phyloP scores from a whole-genome alignment of 2,888 invertebrate species.

The Plemyria rubiginata region DNA sequence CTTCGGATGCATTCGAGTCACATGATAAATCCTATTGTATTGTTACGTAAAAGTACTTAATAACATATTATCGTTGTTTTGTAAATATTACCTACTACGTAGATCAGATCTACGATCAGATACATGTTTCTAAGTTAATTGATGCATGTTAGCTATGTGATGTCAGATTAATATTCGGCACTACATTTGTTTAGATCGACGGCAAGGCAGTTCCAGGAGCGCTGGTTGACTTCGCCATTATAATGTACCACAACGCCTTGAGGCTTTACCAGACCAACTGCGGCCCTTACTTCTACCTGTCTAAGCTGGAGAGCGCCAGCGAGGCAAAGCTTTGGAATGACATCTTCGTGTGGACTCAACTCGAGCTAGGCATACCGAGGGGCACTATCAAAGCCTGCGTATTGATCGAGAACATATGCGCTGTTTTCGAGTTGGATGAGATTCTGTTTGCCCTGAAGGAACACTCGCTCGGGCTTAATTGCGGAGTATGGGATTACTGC shows the following conservation, averaged over 20 bases:
- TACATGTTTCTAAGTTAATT: no score
- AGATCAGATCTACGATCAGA: no score
- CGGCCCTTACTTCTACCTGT: constrained; percentile 90
- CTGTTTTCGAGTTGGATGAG: constrained; percentile 88
- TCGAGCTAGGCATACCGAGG: constrained; percentile 80
- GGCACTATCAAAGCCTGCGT: constrained; percentile 89
- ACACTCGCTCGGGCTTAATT: constrained; percentile 89
- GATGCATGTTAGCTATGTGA: no score
- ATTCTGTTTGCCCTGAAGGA: constrained; percentile 87
- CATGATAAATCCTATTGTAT: no score
- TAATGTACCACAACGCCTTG: constrained; percentile 87
- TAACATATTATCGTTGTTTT: no score
- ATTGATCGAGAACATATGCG: constrained; percentile 88
- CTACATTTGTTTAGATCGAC: constrained; percentile 67
- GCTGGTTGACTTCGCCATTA: constrained; percentile 88
- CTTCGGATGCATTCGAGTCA: neutral
- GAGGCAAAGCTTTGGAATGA: constrained; percentile 89
- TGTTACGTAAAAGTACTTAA: no score
- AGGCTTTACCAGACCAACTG: constrained; percentile 80
- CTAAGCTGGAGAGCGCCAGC: constrained; percentile 87
- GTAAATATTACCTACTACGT: no score
- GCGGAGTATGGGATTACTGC: constrained; percentile 91
- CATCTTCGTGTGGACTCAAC: constrained; percentile 87
- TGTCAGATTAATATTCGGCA: neutral
- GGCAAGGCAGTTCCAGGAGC: constrained; percentile 87